Conservation (phyloP, 2,797 vertebrate species). For the Psittacula echo region DNA sequence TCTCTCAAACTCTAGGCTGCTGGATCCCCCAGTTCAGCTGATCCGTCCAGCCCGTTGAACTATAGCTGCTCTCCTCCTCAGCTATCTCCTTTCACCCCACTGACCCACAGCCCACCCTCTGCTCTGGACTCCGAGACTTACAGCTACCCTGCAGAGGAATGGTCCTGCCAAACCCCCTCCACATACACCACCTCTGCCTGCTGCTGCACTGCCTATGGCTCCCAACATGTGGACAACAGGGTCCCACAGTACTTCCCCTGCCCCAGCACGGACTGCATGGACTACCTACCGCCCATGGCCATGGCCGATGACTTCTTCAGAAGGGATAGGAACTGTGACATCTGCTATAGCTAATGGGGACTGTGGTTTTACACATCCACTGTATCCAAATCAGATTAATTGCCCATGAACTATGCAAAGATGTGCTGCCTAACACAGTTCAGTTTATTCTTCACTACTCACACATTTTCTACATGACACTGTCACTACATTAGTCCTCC, state of each 20-base stretch:
- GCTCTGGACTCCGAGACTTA: conserved; percentile 79
- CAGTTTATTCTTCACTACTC: conserved; percentile 28
- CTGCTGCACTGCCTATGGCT: conserved; percentile 77
- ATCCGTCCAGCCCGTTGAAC: conserved; percentile 81
- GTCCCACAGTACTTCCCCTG: conserved; percentile 73
- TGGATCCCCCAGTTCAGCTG: conserved; percentile 81
- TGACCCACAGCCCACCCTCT: conserved; percentile 82
- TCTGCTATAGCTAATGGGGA: conserved; percentile 86
- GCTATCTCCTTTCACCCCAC: conserved; percentile 80
- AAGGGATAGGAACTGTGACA: conserved; percentile 83
- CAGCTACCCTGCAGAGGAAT: conserved; percentile 73
- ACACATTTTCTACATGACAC: neutral
- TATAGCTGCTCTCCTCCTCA: conserved; percentile 86
- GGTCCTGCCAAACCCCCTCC: conserved; percentile 53
- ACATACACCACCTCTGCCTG: conserved; percentile 71
- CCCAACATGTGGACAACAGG: conserved; percentile 69
- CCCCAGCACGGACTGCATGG: conserved; percentile 79
- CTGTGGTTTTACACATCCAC: neutral
- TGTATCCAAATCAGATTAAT: neutral
- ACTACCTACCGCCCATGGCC: conserved; percentile 58
- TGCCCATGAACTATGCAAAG: conserved; percentile 53
- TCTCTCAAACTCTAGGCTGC: conserved; percentile 75
- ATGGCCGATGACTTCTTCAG: conserved; percentile 79
- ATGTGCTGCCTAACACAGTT: neutral
- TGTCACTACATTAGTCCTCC: conserved; percentile 33